Percentiles rank a stretch among this genome's conserved stretches.
phyloP scores from a whole-genome alignment of 2,113 vertebrate genomes.

The Ovibos moschatus region DNA sequence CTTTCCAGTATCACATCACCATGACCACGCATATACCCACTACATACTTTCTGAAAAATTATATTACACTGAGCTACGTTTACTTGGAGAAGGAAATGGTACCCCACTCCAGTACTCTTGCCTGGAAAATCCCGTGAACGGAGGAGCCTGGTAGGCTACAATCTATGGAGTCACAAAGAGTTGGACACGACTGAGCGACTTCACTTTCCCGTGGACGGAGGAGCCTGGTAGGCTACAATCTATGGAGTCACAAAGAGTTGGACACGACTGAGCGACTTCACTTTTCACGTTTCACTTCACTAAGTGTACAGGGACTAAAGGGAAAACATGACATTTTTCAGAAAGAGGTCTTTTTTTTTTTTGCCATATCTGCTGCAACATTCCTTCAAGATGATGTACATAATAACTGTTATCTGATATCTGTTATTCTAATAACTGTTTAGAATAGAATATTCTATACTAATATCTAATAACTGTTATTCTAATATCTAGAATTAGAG shows the following conservation, averaged over 20 bases:
- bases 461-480: neutral
- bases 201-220: neutral
- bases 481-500: neutral
- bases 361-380: neutral
- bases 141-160: neutral
- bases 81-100: neutral
- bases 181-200: neutral
- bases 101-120: neutral
- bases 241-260: fast-evolving
- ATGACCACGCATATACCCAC: neutral
- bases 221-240: neutral
- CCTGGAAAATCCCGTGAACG: neutral
- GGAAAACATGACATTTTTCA: neutral
- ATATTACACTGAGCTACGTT: neutral
- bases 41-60: neutral
- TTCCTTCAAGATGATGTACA: neutral
- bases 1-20: neutral
- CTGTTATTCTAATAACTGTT: too few species aligned
- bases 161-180: neutral
- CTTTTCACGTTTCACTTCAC: neutral
- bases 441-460: too few species aligned
- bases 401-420: neutral
- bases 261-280: neutral
- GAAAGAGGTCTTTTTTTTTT: neutral
- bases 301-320: neutral